Evolutionary conservation across 2,888 invertebrate genomes (phyloP), one percentile per base, ranked within the genome.

Genomic region (Gibbula magus): DNA sequence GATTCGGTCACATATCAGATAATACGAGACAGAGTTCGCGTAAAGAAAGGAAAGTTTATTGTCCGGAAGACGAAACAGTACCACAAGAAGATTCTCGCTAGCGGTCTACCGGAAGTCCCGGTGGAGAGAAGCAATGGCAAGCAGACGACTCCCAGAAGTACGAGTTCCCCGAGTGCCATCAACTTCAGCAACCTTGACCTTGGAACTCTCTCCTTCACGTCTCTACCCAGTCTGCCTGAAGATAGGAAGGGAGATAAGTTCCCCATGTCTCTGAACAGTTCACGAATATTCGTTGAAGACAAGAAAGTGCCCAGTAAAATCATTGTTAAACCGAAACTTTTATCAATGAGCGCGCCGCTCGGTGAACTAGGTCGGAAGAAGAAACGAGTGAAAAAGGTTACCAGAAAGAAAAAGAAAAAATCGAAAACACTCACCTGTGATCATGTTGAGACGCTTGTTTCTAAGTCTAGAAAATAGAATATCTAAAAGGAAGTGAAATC

Each of bases 61-160:
- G 83, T 83, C 77, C 75, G 81, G 45, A 83, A 82, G 73, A 70
- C 85, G 0, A 82, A 82, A 74, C 78, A 75, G 8, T 85, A 88
- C 22, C 88, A 89, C 70, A 83, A 83, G 35, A 76, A 67, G 13
- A 85, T 89, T 13, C 80, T 89, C n/a, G 81, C 79, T 1, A 39
- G 80, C 8, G 79, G 77, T 1, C 75, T 84, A 51, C 81, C 81
- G 4, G 29, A 67, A 18, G 53, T 67, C 22, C 51, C 51, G 1
- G 25, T 29, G 3, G 61, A 61, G 13, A 25, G 61, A 16, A 29
- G 61, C 18, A 25, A 61, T 22, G 61, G 61, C 10, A 61, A 61
- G 25, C 25, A 61, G 13, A 25, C 13, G 29, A 61, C 25, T 18
- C 29, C 61, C 29, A 61, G 61, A 61, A 18, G 61, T 5, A 7